These are phyloP conservation scores for Halichoeres trimaculatus DNA, from an alignment of 2,113 vertebrate genomes.

Conservation along the genomic window DNA sequence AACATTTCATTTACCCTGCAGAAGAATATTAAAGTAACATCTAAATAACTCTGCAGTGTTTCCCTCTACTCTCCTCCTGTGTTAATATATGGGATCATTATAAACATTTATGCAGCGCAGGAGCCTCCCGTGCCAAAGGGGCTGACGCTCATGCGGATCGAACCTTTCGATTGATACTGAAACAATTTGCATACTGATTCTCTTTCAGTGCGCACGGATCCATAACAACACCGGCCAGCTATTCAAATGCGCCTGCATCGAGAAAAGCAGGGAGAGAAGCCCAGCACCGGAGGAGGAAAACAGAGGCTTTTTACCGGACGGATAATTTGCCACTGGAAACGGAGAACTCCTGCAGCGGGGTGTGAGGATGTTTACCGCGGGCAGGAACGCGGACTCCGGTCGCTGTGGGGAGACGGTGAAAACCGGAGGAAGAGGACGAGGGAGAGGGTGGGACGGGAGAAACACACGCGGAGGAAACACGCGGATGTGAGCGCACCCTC, in stretches of 20 bases:
- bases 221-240: slow-evolving; percentile 92
- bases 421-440: slow-evolving; percentile 24
- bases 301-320: slow-evolving; percentile 74
- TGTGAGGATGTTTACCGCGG: slow-evolving; percentile 59
- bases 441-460: slow-evolving; percentile 37
- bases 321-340: slow-evolving; percentile 79
- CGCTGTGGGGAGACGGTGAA: slow-evolving; percentile 34
- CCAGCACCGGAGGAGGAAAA: slow-evolving; percentile 68
- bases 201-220: slow-evolving; percentile 92
- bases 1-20: slow-evolving; percentile 3
- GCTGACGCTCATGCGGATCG: slow-evolving; percentile 96
- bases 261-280: slow-evolving; percentile 87
- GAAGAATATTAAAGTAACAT: slow-evolving; percentile 19
- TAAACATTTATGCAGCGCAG: slow-evolving; percentile 77
- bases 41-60: slow-evolving; percentile 8
- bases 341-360: slow-evolving; percentile 53
- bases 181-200: slow-evolving; percentile 99
- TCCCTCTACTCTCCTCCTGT: slow-evolving; percentile 1
- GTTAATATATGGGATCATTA: slow-evolving; percentile 65
- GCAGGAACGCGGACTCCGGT: slow-evolving; percentile 50
- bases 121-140: slow-evolving; percentile 84
- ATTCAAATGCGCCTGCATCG: slow-evolving; percentile 94
- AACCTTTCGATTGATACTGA: slow-evolving; percentile 99
- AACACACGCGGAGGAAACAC: slow-evolving; percentile 22
- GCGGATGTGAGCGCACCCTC: slow-evolving; percentile 32